A percentile compares a stretch with the other conserved stretches of the same genome.
phyloP scores from a whole-genome alignment of 2,113 vertebrate genomes.

The Prochilodus magdalenae region DNA sequence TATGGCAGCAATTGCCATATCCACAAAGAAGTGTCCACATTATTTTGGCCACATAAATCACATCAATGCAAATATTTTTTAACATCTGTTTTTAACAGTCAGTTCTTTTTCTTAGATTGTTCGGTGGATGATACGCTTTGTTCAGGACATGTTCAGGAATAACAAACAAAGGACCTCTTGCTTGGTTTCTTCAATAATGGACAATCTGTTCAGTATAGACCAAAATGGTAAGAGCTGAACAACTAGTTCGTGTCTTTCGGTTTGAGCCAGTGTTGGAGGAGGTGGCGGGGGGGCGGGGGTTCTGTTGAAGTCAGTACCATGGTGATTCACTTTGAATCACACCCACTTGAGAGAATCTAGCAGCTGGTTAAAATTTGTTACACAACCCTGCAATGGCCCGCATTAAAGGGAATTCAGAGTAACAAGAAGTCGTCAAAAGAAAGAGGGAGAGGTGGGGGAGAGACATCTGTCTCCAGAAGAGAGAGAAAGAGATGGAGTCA shows the following conservation, averaged over 20 bases:
- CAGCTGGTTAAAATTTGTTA: slow-evolving; percentile 59
- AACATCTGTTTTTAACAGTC: neutral
- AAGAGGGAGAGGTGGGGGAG: slow-evolving; percentile 1
- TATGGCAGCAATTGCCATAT: neutral
- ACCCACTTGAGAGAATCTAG: slow-evolving; percentile 46
- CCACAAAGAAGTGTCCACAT: neutral
- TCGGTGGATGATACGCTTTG: neutral
- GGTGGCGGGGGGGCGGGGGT: neutral
- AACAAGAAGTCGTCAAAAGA: slow-evolving; percentile 22
- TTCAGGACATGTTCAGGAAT: neutral
- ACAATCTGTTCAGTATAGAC: neutral
- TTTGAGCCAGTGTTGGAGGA: neutral
- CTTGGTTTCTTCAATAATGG: neutral
- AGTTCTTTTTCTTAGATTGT: neutral
- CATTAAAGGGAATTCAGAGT: slow-evolving; percentile 50
- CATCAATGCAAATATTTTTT: neutral
- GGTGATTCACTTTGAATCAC: slow-evolving; percentile 38
- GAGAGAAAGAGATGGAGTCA: neutral
- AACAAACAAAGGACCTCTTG: neutral
- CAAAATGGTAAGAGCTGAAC: neutral
- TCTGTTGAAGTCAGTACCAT: slow-evolving; percentile 41
- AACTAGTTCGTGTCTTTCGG: neutral
- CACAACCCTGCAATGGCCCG: slow-evolving; percentile 41
- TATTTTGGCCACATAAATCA: neutral
- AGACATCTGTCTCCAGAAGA: slow-evolving; percentile 7